phyloP scores from a whole-genome alignment of 1,140 invertebrate species.

The Zophobas atratus region DNA sequence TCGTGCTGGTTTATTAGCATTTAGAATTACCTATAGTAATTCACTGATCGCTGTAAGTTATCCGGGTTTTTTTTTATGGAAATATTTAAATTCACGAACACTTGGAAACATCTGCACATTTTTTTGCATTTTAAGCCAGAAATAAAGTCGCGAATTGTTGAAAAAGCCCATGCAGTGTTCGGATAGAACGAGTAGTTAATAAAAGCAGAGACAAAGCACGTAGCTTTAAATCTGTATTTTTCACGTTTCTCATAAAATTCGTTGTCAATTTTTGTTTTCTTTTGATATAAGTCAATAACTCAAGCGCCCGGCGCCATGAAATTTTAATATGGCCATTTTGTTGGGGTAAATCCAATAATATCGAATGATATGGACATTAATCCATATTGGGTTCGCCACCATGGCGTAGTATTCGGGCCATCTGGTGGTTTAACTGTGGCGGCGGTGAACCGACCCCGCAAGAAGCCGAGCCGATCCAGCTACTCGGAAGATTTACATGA shows the following conservation, averaged over 20 bases:
- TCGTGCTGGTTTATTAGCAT: too few relatives aligned
- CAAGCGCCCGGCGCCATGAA: constrained; percentile 22
- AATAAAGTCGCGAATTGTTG: too few relatives aligned
- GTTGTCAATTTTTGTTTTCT: constrained; percentile 40
- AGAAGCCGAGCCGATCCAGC: constrained; percentile 39
- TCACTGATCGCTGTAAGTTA: too few relatives aligned
- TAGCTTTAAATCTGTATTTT: constrained; percentile 1
- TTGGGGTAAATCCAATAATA: constrained; percentile 34
- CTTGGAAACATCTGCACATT: too few relatives aligned
- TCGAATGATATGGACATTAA: constrained; percentile 47
- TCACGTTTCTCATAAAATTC: constrained; percentile 7
- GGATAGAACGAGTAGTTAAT: too few relatives aligned
- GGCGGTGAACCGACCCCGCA: constrained; percentile 39
- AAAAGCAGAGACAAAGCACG: neutral
- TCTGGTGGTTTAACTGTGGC: constrained; percentile 38
- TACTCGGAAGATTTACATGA: constrained; percentile 60
- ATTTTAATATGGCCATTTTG: constrained; percentile 41
- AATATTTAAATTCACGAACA: too few relatives aligned
- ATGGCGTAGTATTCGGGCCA: constrained; percentile 43
- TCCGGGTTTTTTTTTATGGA: too few relatives aligned
- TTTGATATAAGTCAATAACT: constrained; percentile 29
- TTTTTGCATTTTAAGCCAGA: too few relatives aligned
- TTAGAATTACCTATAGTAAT: too few relatives aligned
- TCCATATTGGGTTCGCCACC: constrained; percentile 40
- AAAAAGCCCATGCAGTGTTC: too few relatives aligned